Evolutionary conservation across 2,888 invertebrate species (phyloP).

Genomic region (Gymnosoma rotundatum): DNA sequence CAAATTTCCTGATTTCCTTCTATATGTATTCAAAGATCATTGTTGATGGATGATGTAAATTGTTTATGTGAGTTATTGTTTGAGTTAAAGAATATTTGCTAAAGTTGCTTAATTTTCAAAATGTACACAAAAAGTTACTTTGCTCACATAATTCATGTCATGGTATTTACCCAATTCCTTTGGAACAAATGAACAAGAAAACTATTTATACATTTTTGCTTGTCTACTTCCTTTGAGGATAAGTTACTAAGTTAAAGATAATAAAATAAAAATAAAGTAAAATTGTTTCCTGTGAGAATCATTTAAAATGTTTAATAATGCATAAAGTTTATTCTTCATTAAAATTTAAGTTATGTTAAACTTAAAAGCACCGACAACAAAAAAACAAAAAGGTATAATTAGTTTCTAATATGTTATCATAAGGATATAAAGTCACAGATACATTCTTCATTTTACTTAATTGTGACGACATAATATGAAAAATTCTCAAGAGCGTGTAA

Average conservation of each 20-base stretch:
- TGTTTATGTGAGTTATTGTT: not conserved
- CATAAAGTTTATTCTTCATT: constrained; percentile 19
- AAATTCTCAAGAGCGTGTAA: not conserved
- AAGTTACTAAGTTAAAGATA: not conserved
- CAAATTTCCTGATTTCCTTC: not conserved
- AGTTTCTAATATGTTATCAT: constrained; percentile 28
- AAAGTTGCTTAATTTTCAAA: constrained; percentile 34
- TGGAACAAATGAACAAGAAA: not conserved
- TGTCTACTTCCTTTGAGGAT: constrained; percentile 1
- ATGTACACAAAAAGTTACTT: not conserved
- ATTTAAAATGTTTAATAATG: constrained; percentile 48
- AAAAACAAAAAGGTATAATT: constrained; percentile 19
- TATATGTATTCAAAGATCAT: constrained; percentile 8
- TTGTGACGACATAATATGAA: not conserved
- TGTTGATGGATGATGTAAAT: constrained; percentile 38
- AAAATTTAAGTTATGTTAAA: not conserved
- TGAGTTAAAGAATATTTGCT: constrained; percentile 6
- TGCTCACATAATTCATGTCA: constrained; percentile 29
- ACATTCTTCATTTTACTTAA: constrained; percentile 5
- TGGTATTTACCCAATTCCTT: constrained; percentile 36
- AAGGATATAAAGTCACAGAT: constrained; percentile 6
- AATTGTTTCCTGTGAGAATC: constrained; percentile 27
- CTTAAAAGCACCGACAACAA: not conserved
- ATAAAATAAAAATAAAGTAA: constrained; percentile 8
- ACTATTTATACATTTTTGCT: not conserved